phyloP scores from a whole-genome alignment of 1,140 invertebrate species.

The Ridgeia piscesae region DNA sequence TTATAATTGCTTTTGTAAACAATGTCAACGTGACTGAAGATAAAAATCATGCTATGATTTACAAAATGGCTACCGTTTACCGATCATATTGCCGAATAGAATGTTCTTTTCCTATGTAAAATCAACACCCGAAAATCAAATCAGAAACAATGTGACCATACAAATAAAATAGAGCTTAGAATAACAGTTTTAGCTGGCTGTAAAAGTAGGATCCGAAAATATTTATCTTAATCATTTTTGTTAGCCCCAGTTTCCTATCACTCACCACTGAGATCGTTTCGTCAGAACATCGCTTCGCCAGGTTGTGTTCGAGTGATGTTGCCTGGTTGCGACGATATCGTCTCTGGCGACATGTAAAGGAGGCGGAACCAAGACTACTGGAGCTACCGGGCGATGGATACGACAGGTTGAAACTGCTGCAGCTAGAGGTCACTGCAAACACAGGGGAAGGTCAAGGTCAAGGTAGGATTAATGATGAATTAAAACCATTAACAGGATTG shows the following conservation, averaged over 20 bases:
- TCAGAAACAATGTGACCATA: no score
- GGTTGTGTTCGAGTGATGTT: constrained; percentile 60
- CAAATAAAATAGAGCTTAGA: no score
- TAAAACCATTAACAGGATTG: no score
- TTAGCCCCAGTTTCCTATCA: background rate
- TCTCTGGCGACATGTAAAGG: constrained; percentile 61
- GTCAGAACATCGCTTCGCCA: constrained; percentile 21
- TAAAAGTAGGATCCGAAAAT: no score
- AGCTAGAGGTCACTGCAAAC: constrained; percentile 40
- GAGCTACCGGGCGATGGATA: constrained; percentile 41
- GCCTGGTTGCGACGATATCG: constrained; percentile 62
- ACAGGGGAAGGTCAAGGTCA: background rate
- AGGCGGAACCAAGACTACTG: constrained; percentile 43
- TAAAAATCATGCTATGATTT: no score
- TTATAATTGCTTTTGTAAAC: no score
- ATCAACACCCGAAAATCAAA: no score
- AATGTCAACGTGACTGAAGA: no score
- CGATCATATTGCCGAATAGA: no score
- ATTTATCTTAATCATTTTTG: background rate
- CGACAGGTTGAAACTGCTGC: constrained; percentile 25
- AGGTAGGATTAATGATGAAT: background rate
- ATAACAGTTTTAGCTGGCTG: no score
- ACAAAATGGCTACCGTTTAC: no score
- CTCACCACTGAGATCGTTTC: background rate
- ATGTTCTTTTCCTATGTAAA: no score